Base-by-base conservation (phyloP, 2,888 invertebrate genomes). In the Coleophora deauratella region DNA sequence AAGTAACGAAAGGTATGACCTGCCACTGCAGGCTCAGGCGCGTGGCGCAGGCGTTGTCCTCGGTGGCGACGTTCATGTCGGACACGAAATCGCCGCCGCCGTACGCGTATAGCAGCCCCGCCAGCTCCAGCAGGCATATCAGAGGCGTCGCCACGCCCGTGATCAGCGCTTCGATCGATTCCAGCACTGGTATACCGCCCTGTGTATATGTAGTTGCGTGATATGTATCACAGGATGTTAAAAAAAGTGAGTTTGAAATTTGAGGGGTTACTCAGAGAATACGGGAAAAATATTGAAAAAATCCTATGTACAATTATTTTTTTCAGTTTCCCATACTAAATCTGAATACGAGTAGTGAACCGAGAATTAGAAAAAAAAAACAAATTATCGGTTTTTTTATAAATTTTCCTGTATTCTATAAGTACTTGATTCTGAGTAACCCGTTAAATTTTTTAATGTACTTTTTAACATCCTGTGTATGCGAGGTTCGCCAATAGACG, bases 31-130 rank as follows among this genome's bases (percentile, higher is more conserved):
- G 50, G 42, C 50, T 46, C 31, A 84, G 63, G 9, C 82, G 66
- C 3, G 70, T 45, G 1, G 73, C 49, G 51, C 85, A 82, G 4
- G 62, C 40, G 49, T 69, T 77, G 0, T 82, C 81, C 43, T 82
- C 85, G 9, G 73, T 80, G 15, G 84, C 71, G 7, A 81, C 27
- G 40, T 73, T 62, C 56, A 81, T 58, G 49, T 84, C 84, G 1
- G 84, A 82, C 8, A 69, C 38, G 49, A 84, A 84, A 54, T 84
- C 84, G 33, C 43, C 56, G 40, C 72, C 62, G 38, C 74, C 63
- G 54, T 82, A 82, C 46, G 79, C 63, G 50, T 65, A 75, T 40
- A 84, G 41, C 35, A 84, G 46, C 27, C 66, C 72, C 11, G 65
- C 47, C 34, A 78, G 49, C 55, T 84, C 78, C 40, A 80, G 41